Base-by-base conservation (phyloP, 2,888 invertebrate species). In the Philereme transversata region DNA sequence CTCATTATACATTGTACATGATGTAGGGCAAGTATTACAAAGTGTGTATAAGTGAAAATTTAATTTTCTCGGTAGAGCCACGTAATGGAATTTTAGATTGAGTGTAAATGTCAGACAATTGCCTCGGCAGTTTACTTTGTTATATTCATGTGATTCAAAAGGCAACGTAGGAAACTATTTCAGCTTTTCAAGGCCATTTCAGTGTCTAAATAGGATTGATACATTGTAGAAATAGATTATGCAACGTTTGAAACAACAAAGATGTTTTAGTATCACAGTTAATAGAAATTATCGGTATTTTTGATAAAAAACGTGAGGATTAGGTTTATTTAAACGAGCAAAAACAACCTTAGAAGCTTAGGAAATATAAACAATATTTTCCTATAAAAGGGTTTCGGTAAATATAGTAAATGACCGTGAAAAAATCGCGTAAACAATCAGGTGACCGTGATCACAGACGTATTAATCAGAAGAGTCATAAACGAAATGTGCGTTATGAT, bases 391-490 rank as follows among this genome's bases (percentile, higher is more conserved):
- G 47, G 9, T 34, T 36, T 40, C 10, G 7, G 22, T 47, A 51
- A 53, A 33, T 1, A 5, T 44, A 40, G 11, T 8, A 34, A 63
- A 51, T 49, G 51, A 52, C 51, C 55, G 49, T 57, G 48, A 51
- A 58, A 55, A 52, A 46, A 22, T 9, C 44, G 5, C 11, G 55
- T 66, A 63, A 70, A 65, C 66, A 68, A 66, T 65, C 58, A 67
- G 5, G 11, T 51, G 46, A 44, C 66, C 61, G 61, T 65, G 72
- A 74, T 78, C 76, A 77, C 81, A 84, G 84, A 86, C 83, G 70
- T 82, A 88, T 88, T 89, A 86, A 90, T 88, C 87, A 85, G 75
- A 77, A 64, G 73, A 76, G 82, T 86, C 86, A 86, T 89, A 87
- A 89, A 86, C 79, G 83, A 85, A 88, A 87, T 84, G 81, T 84